Conservation (phyloP, 2,888 invertebrate species). For the Euplexia lucipara region DNA sequence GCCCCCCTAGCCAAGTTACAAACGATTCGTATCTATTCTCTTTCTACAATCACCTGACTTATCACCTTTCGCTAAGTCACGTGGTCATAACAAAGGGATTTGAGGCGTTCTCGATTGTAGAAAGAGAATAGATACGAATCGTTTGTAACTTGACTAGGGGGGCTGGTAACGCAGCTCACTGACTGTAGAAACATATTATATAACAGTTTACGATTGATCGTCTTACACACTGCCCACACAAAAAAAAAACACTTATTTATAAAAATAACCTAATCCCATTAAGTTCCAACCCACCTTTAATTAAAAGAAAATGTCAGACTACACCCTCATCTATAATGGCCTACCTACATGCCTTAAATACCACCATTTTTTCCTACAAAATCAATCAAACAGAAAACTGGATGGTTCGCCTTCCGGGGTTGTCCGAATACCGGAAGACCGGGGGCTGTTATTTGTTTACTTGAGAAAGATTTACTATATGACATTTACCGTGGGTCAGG, state of each 20-base stretch:
- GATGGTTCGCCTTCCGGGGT: constrained; percentile 12
- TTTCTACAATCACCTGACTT: no score
- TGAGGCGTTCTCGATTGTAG: no score
- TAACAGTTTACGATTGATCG: no score
- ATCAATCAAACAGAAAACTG: constrained; percentile 26
- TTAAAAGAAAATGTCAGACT: constrained; percentile 17
- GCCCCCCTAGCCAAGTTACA: no score
- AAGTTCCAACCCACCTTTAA: background rate
- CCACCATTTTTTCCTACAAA: constrained; percentile 11
- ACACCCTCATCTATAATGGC: background rate
- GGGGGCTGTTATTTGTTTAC: constrained; percentile 49
- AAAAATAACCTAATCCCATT: constrained; percentile 2
- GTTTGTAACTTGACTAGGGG: no score
- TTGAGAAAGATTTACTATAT: constrained; percentile 40
- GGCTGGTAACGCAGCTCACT: no score
- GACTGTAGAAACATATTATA: no score
- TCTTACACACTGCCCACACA: no score
- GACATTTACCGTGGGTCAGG: constrained; percentile 27
- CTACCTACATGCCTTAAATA: background rate
- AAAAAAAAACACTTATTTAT: background rate
- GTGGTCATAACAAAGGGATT: no score
- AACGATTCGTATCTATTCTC: no score
- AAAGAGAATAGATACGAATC: no score
- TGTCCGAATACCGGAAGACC: constrained; percentile 29
- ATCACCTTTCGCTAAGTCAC: no score